A percentile compares a stretch with the other conserved stretches of the same genome.
Conservation (phyloP, 2,113 vertebrate genomes). For the Diadophis punctatus region DNA sequence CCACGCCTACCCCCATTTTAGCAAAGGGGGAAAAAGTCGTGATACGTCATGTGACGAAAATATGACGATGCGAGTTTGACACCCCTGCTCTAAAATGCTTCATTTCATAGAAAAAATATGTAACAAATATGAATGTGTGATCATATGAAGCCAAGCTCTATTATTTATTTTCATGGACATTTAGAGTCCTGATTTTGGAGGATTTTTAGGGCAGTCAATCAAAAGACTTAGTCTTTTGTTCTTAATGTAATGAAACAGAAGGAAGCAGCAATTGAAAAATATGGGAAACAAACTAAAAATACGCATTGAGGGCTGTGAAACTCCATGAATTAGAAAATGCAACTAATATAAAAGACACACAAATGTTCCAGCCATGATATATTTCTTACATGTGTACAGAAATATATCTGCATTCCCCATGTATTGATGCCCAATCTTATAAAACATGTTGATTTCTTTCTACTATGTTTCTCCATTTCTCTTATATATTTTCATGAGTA, state of each 20-base stretch:
- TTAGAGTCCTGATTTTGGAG: background rate
- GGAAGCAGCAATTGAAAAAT: background rate
- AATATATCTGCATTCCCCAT: background rate
- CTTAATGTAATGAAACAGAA: background rate
- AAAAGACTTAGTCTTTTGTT: background rate
- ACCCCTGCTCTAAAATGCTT: background rate
- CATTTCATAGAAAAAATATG: background rate
- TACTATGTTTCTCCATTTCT: background rate
- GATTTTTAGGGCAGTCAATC: background rate
- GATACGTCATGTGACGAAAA: too few species aligned
- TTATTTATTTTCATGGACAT: background rate
- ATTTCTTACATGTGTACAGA: background rate
- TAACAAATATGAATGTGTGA: background rate
- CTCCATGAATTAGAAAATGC: background rate
- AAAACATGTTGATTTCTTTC: background rate
- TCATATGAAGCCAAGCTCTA: background rate
- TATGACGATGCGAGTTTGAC: too few species aligned
- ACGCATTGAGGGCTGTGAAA: background rate
- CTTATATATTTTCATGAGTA: background rate
- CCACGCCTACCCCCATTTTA: too few species aligned
- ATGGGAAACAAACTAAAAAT: background rate
- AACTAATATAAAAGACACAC: background rate
- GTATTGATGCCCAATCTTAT: background rate
- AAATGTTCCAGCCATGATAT: background rate
- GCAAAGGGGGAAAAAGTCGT: too few species aligned